Conservation (phyloP, 2,888 invertebrate species). For the Metalampra italica region DNA sequence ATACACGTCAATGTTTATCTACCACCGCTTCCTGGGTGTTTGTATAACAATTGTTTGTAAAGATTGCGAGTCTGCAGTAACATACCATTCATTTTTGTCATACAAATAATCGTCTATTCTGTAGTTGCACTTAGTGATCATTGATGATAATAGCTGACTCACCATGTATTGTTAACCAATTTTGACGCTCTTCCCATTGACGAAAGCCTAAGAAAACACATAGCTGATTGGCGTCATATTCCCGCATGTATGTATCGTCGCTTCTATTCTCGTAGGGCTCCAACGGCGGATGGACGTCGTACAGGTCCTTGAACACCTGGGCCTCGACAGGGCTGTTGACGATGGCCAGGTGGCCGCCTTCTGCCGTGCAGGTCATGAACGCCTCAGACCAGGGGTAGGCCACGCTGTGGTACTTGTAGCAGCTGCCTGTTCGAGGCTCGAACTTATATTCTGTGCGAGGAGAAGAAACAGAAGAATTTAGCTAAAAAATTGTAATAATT, state of each 20-base stretch:
- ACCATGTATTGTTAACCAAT: conserved; percentile 34
- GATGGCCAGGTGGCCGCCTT: conserved; percentile 26
- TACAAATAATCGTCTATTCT: too few relatives aligned
- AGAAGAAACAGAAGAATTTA: too few relatives aligned
- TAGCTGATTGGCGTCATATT: conserved; percentile 4
- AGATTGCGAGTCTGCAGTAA: too few relatives aligned
- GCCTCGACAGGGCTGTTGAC: conserved; percentile 27
- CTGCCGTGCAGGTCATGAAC: conserved; percentile 21
- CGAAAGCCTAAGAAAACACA: conserved; percentile 23
- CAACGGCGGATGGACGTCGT: conserved; percentile 2
- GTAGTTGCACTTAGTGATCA: too few relatives aligned
- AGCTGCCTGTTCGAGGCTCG: conserved; percentile 22
- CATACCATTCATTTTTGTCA: too few relatives aligned
- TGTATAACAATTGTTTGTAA: too few relatives aligned
- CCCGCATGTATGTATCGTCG: conserved; percentile 4
- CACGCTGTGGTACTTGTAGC: conserved; percentile 27
- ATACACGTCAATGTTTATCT: too few relatives aligned
- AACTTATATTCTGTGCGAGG: not conserved
- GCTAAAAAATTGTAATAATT: too few relatives aligned
- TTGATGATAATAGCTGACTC: too few relatives aligned
- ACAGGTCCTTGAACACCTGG: conserved; percentile 21
- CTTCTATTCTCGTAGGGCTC: not conserved
- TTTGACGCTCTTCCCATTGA: conserved; percentile 17
- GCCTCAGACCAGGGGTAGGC: conserved; percentile 20
- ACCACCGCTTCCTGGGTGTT: too few relatives aligned